phyloP scores from a whole-genome alignment of 37 sponge, comb jelly and placozoan species.

The Eunapius fragilis region DNA sequence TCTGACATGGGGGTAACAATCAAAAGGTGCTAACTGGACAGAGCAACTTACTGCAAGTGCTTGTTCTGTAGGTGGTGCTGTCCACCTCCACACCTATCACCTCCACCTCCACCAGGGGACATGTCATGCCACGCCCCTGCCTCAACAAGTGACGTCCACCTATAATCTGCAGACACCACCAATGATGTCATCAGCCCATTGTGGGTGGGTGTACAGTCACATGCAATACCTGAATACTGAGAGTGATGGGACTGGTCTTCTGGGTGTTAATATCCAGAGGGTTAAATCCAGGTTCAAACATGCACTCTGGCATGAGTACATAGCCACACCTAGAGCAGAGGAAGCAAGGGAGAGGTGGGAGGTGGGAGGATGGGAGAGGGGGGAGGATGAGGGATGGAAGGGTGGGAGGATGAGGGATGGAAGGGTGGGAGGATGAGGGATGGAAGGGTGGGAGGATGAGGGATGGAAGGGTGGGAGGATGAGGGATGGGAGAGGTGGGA shows the following conservation, averaged over 20 bases:
- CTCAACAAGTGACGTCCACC: constrained; percentile 88
- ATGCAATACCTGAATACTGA: constrained; percentile 53
- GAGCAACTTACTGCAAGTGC: constrained; percentile 63
- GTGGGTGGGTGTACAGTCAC: no score
- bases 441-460: no score
- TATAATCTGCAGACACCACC: constrained; percentile 53
- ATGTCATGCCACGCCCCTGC: constrained; percentile 81
- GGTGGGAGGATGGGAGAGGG: background rate
- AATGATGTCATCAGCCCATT: background rate
- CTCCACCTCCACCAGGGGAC: constrained; percentile 90
- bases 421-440: no score
- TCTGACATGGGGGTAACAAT: no score
- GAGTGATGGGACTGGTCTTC: constrained; percentile 53
- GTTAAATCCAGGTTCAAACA: constrained; percentile 83
- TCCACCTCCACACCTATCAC: constrained; percentile 80
- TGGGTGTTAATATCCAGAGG: constrained; percentile 70
- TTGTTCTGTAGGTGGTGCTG: constrained; percentile 74
- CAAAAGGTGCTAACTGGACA: background rate
- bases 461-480: background rate
- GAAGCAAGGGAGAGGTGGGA: background rate
- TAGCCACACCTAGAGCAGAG: constrained; percentile 81
- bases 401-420: no score
- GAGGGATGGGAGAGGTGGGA: background rate
- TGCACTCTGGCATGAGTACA: constrained; percentile 93
- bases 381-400: background rate